Conservation (phyloP, 2,113 vertebrate species). For the Spermophilus dauricus region DNA sequence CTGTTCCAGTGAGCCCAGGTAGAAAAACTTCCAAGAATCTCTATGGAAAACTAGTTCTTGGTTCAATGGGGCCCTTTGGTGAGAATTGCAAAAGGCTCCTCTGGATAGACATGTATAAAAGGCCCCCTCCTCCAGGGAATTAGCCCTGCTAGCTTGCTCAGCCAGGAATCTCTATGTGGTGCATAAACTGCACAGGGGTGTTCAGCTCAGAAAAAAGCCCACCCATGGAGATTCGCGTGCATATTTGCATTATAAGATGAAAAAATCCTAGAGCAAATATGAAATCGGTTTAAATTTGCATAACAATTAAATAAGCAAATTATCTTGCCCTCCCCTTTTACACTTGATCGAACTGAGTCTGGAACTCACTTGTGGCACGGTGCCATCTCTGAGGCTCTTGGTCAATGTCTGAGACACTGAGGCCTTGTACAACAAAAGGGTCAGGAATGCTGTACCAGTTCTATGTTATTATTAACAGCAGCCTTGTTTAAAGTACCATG, state of each 20-base stretch:
- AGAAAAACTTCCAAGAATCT: not conserved
- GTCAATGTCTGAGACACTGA: not conserved
- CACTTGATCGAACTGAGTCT: not conserved
- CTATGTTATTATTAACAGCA: not conserved
- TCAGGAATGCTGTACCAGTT: not conserved
- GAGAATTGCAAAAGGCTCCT: not conserved
- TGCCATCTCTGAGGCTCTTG: not conserved
- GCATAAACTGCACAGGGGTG: too few species aligned
- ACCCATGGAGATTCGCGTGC: not conserved
- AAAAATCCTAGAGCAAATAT: not conserved
- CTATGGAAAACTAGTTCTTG: not conserved
- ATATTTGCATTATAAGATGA: not conserved
- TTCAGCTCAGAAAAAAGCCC: not conserved
- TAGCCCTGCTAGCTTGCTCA: not conserved
- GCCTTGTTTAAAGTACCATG: not conserved
- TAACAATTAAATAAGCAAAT: constrained; percentile 1
- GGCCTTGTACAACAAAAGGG: not conserved
- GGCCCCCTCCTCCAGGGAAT: not conserved
- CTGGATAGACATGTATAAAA: not conserved
- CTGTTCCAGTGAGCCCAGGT: not conserved
- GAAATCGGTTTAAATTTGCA: not conserved
- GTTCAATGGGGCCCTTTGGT: not conserved
- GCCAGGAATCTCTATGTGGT: not conserved
- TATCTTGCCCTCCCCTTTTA: not conserved
- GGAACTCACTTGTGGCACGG: too few species aligned